phyloP scores from a whole-genome alignment of 1,140 invertebrate species.

The Diplogasteroides magnus region DNA sequence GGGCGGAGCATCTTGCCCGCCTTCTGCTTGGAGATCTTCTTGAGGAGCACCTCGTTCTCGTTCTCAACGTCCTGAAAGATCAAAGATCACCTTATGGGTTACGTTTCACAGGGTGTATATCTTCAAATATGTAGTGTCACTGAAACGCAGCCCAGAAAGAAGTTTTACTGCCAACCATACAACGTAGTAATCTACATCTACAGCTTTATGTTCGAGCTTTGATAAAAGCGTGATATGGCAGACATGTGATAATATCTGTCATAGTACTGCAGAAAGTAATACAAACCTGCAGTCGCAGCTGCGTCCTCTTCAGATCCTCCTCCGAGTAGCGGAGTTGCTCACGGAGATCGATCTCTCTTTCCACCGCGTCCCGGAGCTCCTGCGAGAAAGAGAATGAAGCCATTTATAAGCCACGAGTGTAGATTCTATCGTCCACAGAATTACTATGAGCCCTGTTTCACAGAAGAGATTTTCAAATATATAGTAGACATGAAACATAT shows the following conservation, averaged over 20 bases:
- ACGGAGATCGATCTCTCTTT: constrained; percentile 82
- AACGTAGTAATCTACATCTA: no score
- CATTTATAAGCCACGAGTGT: background rate
- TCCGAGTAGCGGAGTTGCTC: constrained; percentile 52
- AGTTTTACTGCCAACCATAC: no score
- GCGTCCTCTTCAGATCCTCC: constrained; percentile 49
- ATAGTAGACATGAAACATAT: no score
- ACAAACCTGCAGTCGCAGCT: constrained; percentile 35
- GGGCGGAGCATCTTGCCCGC: constrained; percentile 30
- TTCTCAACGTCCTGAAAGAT: constrained; percentile 46
- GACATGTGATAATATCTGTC: background rate
- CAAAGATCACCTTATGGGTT: no score
- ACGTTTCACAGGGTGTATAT: no score
- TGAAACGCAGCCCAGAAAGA: no score
- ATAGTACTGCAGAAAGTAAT: background rate
- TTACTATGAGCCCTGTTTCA: no score
- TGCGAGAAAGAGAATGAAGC: constrained; percentile 59
- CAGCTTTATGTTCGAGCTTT: no score
- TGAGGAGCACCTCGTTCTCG: constrained; percentile 50
- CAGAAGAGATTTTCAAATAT: no score
- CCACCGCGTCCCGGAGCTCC: constrained; percentile 81
- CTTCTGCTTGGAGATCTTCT: constrained; percentile 39
- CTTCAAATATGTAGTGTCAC: no score
- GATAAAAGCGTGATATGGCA: no score
- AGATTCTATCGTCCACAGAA: constrained; percentile 69